These are phyloP conservation scores for Griposia aprilina DNA, from an alignment of 2,888 invertebrate genomes.

Conservation along the genomic window DNA sequence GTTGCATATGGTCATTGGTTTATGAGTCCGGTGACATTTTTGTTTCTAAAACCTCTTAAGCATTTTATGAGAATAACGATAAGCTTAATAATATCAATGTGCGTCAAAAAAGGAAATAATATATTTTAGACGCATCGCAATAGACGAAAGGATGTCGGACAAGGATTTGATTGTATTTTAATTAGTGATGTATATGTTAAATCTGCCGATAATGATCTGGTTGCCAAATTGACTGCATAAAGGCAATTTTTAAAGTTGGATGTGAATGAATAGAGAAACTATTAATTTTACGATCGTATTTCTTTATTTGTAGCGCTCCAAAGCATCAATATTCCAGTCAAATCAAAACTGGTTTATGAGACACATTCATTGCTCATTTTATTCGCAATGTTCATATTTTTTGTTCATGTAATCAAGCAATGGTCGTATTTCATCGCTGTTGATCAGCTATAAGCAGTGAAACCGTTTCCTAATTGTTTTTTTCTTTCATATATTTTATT, in stretches of 20 bases:
- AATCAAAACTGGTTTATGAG: background rate
- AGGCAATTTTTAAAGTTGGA: slow-evolving; percentile 8
- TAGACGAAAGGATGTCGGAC: slow-evolving; percentile 43
- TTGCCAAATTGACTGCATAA: slow-evolving; percentile 25
- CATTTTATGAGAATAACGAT: slow-evolving; percentile 39
- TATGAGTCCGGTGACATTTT: slow-evolving; percentile 60
- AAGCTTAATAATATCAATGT: slow-evolving; percentile 36
- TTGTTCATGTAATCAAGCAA: background rate
- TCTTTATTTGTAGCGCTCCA: slow-evolving; percentile 30
- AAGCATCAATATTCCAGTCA: background rate
- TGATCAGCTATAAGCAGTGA: background rate
- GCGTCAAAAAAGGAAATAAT: slow-evolving; percentile 17
- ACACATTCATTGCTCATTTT: background rate
- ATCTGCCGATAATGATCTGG: slow-evolving; percentile 17
- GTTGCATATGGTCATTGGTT: slow-evolving; percentile 47
- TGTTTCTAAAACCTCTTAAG: slow-evolving; percentile 44
- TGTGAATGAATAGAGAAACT: slow-evolving; percentile 23
- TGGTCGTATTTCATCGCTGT: background rate
- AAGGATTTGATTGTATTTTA: slow-evolving; percentile 47
- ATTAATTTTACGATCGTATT: slow-evolving; percentile 12
- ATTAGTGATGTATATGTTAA: slow-evolving; percentile 51
- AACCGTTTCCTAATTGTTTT: background rate
- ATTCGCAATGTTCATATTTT: too few relatives aligned
- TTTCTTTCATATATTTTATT: background rate
- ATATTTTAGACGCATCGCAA: slow-evolving; percentile 22